Base-by-base conservation (phyloP, 2,113 vertebrate genomes). In the Callithrix jacchus region DNA sequence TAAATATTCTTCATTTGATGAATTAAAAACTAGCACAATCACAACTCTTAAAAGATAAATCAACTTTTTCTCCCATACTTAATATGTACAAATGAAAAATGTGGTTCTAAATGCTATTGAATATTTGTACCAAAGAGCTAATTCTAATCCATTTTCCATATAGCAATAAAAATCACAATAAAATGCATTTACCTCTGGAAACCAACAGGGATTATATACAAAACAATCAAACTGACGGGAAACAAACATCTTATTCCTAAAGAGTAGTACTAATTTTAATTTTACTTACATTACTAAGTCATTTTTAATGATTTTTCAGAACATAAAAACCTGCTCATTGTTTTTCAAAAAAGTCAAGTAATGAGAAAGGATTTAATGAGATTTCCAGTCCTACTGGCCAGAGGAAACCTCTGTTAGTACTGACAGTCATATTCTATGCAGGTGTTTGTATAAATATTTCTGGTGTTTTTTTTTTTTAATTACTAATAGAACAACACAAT, bases 101-200 rank as follows among this genome's bases (percentile, higher is more conserved):
- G 40, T 88, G 27, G n/a, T 83, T 90, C 64, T 92, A 83, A 91
- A 95, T 82, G 66, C 37, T 82, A 82, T 56, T 71, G 88, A 94
- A 84, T n/a, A 83, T 49, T 70, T 94, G 70, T 81, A 88, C 1
- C 58, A 84, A 95, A 93, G 37, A 70, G 42, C 20, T 71, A 81
- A 93, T 83, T 82, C 73, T 81, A 93, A 77, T 61, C 64, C 17
- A 77, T 35, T 95, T 85, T 87, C 37, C 88, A 45, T n/a, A 87
- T 30, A 80, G 82, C 71, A 91, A 87, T 37, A 94, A 14, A 85
- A 89, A 82, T 86, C 8, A 27, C 9, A 79, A 42, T 88, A 54
- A 64, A 77, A 82, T 40, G 12, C 37, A 95, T 52, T 92, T 85
- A 85, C 73, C 45, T 93, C 17, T 93, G 37, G 35, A 37, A 16